phyloP scores from a whole-genome alignment of 2,113 vertebrate species.

The Alligator mississippiensis region DNA sequence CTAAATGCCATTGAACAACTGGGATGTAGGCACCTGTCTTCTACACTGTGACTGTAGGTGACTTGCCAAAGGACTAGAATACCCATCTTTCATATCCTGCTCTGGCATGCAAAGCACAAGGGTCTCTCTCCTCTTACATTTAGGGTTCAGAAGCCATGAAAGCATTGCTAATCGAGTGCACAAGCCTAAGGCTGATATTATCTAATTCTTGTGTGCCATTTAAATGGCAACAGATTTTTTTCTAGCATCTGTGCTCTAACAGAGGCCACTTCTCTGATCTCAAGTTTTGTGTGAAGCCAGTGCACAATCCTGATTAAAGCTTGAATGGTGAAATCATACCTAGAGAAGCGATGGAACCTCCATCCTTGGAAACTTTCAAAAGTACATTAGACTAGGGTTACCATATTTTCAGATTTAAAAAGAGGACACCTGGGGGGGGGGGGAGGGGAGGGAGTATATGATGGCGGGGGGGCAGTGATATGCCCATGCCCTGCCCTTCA shows the following conservation, averaged over 20 bases:
- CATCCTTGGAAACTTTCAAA: too few species aligned
- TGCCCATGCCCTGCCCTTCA: too few species aligned
- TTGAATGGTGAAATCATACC: neutral
- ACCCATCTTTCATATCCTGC: neutral
- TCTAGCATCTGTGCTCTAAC: neutral
- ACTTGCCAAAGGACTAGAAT: neutral
- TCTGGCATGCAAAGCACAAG: neutral
- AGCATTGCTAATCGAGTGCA: neutral
- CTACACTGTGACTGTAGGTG: neutral
- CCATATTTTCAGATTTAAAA: too few species aligned
- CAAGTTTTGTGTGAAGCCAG: neutral
- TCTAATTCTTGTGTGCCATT: rapidly evolving
- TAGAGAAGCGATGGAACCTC: too few species aligned
- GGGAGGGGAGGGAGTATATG: too few species aligned
- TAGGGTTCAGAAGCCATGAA: neutral
- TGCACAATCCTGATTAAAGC: neutral
- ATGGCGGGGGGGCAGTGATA: too few species aligned
- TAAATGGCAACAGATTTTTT: neutral
- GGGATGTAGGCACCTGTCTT: neutral
- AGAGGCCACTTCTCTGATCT: neutral
- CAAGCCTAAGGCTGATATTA: neutral
- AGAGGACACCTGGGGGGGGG: too few species aligned
- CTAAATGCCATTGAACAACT: neutral
- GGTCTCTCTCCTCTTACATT: neutral
- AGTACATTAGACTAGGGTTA: too few species aligned